A percentile compares a stretch with the other conserved stretches of the same genome.
Evolutionary conservation across 2,113 vertebrate species (phyloP).

Genomic region (Ardeotis arabs): DNA sequence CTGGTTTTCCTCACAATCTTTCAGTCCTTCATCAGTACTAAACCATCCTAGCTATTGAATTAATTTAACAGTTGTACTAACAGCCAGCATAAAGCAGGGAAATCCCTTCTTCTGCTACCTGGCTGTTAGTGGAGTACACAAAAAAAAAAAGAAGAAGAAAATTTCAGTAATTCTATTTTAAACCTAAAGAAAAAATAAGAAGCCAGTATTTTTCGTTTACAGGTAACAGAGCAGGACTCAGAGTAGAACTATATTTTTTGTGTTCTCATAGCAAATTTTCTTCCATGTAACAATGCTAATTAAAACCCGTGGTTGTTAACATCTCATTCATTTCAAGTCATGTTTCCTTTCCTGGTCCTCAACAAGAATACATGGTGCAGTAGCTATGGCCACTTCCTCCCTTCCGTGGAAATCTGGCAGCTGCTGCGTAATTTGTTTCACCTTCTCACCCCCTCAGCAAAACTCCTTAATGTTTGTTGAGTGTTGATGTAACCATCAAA

Average conservation of each 20-base stretch:
- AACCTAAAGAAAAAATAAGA: not conserved
- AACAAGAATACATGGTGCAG: not conserved
- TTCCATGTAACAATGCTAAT: not conserved
- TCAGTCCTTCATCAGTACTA: constrained; percentile 6
- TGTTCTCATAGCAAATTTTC: not conserved
- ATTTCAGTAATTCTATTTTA: not conserved
- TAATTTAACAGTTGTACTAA: not conserved
- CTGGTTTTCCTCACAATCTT: constrained; percentile 16
- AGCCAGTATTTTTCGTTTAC: not conserved
- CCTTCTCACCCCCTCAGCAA: not conserved
- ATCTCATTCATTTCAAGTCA: not conserved
- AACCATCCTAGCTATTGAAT: not conserved
- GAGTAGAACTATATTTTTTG: not conserved
- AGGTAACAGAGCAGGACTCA: not conserved
- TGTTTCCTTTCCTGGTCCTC: not conserved
- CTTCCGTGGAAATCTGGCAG: not conserved
- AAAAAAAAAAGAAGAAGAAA: not conserved
- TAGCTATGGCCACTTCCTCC: not conserved
- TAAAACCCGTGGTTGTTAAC: not conserved
- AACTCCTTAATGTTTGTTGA: not conserved
- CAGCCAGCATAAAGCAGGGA: not conserved
- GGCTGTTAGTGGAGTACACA: not conserved
- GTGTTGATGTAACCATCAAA: not conserved
- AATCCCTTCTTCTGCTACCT: not conserved
- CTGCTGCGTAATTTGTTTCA: not conserved